These are phyloP conservation scores for Pemphigus obesinymphae DNA, from an alignment of 1,140 invertebrate species.

Conservation along the genomic window DNA sequence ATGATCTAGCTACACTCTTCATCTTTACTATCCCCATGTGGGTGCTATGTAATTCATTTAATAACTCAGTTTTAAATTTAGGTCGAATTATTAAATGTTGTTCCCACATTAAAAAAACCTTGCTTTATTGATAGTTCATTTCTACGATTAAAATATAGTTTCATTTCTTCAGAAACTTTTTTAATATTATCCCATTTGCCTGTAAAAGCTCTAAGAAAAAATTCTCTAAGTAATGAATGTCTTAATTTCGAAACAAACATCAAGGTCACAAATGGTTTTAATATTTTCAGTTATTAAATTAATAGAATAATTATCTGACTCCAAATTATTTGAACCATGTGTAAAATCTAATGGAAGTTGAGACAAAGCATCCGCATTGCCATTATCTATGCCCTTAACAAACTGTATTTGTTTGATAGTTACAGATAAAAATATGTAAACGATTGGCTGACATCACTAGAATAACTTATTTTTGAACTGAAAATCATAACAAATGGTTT, in stretches of 20 bases:
- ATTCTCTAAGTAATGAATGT: no score
- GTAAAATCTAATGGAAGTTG: not conserved
- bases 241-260: no score
- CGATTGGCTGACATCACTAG: slow-evolving; percentile 1
- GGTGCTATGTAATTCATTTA: slow-evolving; percentile 33
- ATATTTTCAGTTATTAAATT: no score
- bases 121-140: no score
- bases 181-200: no score
- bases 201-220: no score
- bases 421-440: slow-evolving; percentile 14
- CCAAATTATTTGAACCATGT: not conserved
- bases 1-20: slow-evolving; percentile 34
- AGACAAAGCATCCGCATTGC: slow-evolving; percentile 44
- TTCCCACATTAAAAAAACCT: no score
- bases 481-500: slow-evolving; percentile 52
- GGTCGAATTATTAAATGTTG: no score
- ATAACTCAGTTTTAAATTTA: not conserved
- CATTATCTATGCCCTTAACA: slow-evolving; percentile 44
- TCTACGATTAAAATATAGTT: no score
- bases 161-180: no score
- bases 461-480: slow-evolving; percentile 44
- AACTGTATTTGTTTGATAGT: slow-evolving; percentile 23
- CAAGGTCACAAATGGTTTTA: no score
- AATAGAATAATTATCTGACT: not conserved
- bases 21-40: slow-evolving; percentile 44